Conservation (phyloP, 2,797 vertebrate genomes). For the Malacoctenus gilli region DNA sequence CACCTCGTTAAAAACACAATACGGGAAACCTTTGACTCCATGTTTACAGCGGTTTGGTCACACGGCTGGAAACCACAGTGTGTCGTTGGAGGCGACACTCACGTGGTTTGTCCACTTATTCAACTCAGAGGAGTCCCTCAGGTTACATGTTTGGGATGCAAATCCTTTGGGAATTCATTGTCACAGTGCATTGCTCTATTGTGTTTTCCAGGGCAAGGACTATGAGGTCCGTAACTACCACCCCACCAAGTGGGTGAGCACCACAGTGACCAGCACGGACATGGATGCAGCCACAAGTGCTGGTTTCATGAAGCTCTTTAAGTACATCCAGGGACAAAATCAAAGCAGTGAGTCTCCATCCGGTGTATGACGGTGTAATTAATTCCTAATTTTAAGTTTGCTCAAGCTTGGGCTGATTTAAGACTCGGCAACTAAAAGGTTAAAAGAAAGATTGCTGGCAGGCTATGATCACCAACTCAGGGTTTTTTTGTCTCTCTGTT, state of each 20-base stretch:
- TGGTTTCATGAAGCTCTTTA: conserved; percentile 80
- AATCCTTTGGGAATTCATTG: not conserved
- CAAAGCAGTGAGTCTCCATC: conserved; percentile 68
- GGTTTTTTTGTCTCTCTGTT: too few relatives aligned
- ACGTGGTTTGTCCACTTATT: too few relatives aligned
- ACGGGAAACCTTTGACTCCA: conserved; percentile 11
- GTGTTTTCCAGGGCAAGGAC: conserved; percentile 67
- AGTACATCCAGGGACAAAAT: conserved; percentile 81
- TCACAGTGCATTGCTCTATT: not conserved
- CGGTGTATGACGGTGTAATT: too few relatives aligned
- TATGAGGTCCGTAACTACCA: conserved; percentile 81
- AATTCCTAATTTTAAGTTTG: too few relatives aligned
- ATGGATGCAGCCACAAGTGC: conserved; percentile 58
- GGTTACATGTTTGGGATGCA: too few relatives aligned
- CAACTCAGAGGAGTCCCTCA: too few relatives aligned
- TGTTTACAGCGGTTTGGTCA: not conserved
- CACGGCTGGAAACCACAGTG: not conserved
- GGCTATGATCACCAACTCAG: too few relatives aligned
- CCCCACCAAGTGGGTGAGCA: conserved; percentile 79
- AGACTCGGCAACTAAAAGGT: too few relatives aligned
- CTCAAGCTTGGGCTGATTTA: too few relatives aligned
- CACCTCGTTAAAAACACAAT: not conserved
- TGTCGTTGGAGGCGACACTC: not conserved
- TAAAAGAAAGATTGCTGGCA: too few relatives aligned
- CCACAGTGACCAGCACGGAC: conserved; percentile 67